phyloP scores from a whole-genome alignment of 2,797 vertebrate genomes.

The Neosalanx taihuensis region DNA sequence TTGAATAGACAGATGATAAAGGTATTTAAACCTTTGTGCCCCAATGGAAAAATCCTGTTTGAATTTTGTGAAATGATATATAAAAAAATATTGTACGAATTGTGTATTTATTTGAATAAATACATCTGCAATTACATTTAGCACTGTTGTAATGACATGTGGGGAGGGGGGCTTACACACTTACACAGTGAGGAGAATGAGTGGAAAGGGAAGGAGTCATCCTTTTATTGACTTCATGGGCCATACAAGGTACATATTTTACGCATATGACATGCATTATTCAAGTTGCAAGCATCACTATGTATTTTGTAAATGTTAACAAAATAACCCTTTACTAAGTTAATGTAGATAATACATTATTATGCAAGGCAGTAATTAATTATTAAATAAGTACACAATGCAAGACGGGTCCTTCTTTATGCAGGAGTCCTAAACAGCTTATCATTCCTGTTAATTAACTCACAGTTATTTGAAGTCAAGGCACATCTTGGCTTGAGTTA shows the following conservation, averaged over 20 bases:
- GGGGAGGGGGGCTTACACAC: neutral
- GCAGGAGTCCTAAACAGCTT: neutral
- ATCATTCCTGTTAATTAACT: neutral
- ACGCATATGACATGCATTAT: neutral
- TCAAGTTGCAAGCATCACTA: neutral
- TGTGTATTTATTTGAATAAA: slow-evolving; percentile 79
- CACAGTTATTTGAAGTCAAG: neutral
- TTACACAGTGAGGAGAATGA: neutral
- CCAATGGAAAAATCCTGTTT: slow-evolving; percentile 52
- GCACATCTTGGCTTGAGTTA: neutral
- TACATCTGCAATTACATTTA: slow-evolving; percentile 60
- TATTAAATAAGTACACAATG: slow-evolving; percentile 29
- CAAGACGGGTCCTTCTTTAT: slow-evolving; percentile 27
- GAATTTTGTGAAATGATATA: slow-evolving; percentile 73
- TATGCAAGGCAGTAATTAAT: slow-evolving; percentile 24
- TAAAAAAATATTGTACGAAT: slow-evolving; percentile 65
- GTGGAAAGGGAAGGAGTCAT: neutral
- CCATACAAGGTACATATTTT: no score
- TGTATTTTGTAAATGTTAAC: neutral
- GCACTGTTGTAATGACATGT: slow-evolving; percentile 6
- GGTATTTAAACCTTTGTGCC: slow-evolving; percentile 44
- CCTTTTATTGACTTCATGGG: slow-evolving; percentile 28
- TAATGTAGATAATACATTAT: neutral
- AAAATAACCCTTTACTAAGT: neutral
- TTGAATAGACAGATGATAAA: slow-evolving; percentile 42